phyloP scores from a whole-genome alignment of 2,888 invertebrate genomes.

The Cyclophora punctaria region DNA sequence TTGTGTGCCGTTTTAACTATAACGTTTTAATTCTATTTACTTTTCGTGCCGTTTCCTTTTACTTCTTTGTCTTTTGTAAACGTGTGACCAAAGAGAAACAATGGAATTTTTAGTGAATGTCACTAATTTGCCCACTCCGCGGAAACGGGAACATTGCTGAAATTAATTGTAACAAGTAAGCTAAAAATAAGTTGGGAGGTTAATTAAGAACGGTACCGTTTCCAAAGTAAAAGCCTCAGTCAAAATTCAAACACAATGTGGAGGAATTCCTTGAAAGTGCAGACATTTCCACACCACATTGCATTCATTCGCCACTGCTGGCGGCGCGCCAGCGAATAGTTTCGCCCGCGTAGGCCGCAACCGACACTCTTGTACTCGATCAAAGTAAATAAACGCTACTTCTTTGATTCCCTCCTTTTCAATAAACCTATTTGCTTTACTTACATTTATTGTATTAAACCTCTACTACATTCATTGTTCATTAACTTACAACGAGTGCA shows the following conservation, averaged over 20 bases:
- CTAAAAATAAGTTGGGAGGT: background rate
- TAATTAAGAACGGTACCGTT: conserved; percentile 8
- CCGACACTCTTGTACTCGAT: background rate
- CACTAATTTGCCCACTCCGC: too few relatives aligned
- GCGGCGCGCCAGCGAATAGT: conserved; percentile 14
- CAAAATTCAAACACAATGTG: conserved; percentile 8
- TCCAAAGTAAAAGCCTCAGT: conserved; percentile 5
- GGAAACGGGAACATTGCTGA: too few relatives aligned
- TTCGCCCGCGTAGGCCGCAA: conserved; percentile 6
- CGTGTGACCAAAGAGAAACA: background rate
- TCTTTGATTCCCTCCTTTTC: background rate
- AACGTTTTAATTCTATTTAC: too few relatives aligned
- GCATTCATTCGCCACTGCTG: conserved; percentile 6
- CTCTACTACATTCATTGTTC: too few relatives aligned
- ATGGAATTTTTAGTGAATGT: too few relatives aligned
- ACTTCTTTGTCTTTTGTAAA: too few relatives aligned
- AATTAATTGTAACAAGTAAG: too few relatives aligned
- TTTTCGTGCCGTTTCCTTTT: background rate
- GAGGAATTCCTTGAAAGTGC: conserved; percentile 7
- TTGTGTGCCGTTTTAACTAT: background rate
- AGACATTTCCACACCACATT: conserved; percentile 8
- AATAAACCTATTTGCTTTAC: too few relatives aligned
- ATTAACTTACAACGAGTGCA: too few relatives aligned
- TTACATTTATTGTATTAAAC: too few relatives aligned
- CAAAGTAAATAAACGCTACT: background rate